Evolutionary conservation across 2,113 vertebrate species (phyloP), one percentile per base, ranked within the genome.

Genomic region (Romanogobio albipinnatus): DNA sequence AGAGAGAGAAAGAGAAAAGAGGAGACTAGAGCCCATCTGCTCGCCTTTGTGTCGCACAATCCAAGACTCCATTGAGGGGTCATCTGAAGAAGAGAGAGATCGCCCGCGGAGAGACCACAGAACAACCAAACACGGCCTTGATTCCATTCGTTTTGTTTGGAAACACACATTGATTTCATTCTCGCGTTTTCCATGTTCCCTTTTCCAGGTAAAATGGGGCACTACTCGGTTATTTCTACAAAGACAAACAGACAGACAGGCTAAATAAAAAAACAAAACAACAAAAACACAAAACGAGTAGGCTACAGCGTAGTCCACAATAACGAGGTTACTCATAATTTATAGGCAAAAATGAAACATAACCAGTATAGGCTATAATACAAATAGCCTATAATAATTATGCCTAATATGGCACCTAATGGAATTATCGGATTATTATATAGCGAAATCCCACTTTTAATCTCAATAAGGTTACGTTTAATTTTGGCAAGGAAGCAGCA

Each of bases 131-230:
- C 91, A 90, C 92, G 91, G 93, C 94, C 96, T 97, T 97, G 94
- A 85, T 75, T 85, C 79, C 17, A 95, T 95, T 96, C 94, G 94
- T 95, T 94, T 87, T 97, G 96, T 96, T 96, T 96, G 96, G 95
- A 97, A 96, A 96, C 95, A 97, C 95, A 95, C 96, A 96, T 96
- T 96, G 95, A 94, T 96, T 95, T 96, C 95, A 96, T 97, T 97
- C 96, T 96, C 96, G 94, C 95, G 95, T 96, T 95, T 95, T 95
- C 2, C 68, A 13, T 70, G n/a, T 33, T 11, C 47, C 17, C 0
- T 51, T 76, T 29, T 68, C n/a, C n/a, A 39, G 73, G 71, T 78
- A 78, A 45, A 15, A 26, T 19, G 5, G 26, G 17, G 45, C 13
- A 66, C 61, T 68, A 62, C 39, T 76, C 6, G 47, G 56, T n/a